Evolutionary conservation across 2,888 invertebrate genomes (phyloP).

Genomic region (Anthophora plumipes): DNA sequence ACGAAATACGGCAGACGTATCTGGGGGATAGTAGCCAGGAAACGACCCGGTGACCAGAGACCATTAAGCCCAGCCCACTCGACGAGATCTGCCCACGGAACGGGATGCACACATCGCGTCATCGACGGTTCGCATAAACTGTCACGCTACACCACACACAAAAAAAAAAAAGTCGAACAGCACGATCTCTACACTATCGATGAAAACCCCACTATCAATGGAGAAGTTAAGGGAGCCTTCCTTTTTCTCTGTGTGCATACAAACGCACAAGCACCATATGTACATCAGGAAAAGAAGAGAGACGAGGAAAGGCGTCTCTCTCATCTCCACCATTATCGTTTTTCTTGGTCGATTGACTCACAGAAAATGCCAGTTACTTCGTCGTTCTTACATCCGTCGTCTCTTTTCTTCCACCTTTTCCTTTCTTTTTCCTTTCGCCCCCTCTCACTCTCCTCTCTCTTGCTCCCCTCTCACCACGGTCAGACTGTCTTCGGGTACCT

Average conservation of each 20-base stretch:
- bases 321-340: background rate
- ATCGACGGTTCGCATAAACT: slow-evolving; percentile 34
- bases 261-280: background rate
- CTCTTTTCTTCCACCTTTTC: slow-evolving; percentile 40
- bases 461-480: slow-evolving; percentile 12
- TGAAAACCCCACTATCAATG: background rate
- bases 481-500: slow-evolving; percentile 1
- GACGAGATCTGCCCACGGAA: slow-evolving; percentile 49
- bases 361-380: slow-evolving; percentile 64
- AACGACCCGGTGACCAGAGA: slow-evolving; percentile 67
- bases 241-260: background rate
- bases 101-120: slow-evolving; percentile 60
- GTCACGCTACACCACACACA: background rate
- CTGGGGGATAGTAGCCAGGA: slow-evolving; percentile 57
- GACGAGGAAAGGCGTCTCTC: slow-evolving; percentile 24
- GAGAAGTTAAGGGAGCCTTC: too few relatives aligned
- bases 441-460: slow-evolving; percentile 17
- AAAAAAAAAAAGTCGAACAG: too few relatives aligned
- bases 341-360: slow-evolving; percentile 58
- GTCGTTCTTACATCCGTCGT: slow-evolving; percentile 14
- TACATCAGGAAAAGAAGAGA: background rate
- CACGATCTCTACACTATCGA: background rate
- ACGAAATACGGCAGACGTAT: slow-evolving; percentile 55
- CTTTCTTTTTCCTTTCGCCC: slow-evolving; percentile 5
- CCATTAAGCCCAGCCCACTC: slow-evolving; percentile 64